Conservation (phyloP, 2,888 invertebrate genomes). For the Catocala fraxini region DNA sequence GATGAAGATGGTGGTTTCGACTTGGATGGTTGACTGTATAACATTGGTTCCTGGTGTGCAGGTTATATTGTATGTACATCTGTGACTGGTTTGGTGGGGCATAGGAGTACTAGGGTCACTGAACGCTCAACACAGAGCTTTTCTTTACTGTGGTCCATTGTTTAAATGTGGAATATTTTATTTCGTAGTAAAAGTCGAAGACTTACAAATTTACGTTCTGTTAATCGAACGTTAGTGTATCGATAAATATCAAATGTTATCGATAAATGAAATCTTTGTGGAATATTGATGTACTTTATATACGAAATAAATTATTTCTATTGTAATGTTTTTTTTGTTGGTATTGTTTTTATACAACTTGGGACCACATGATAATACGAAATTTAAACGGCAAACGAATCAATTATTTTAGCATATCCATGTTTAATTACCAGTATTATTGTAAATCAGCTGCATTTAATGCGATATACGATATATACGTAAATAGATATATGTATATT, state of each 20-base stretch:
- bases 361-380: slow-evolving; percentile 57
- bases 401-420: slow-evolving; percentile 83
- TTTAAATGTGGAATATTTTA: slow-evolving; percentile 27
- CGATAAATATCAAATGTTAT: not conserved
- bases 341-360: slow-evolving; percentile 23
- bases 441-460: slow-evolving; percentile 71
- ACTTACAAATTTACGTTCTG: slow-evolving; percentile 6
- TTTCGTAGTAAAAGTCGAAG: slow-evolving; percentile 37
- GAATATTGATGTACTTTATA: slow-evolving; percentile 29
- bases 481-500: slow-evolving; percentile 68
- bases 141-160: slow-evolving; percentile 52
- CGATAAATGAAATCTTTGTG: slow-evolving; percentile 3
- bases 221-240: not conserved
- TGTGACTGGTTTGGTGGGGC: slow-evolving; percentile 77
- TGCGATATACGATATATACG: slow-evolving; percentile 78
- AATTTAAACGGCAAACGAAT: slow-evolving; percentile 55
- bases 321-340: slow-evolving; percentile 25
- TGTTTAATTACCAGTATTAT: slow-evolving; percentile 70
- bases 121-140: slow-evolving; percentile 38
- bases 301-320: slow-evolving; percentile 45
- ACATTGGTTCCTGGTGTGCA: slow-evolving; percentile 35
- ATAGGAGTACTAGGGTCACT: slow-evolving; percentile 35
- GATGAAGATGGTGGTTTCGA: slow-evolving; percentile 13
- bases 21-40: slow-evolving; percentile 18
- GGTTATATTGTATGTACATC: slow-evolving; percentile 27